A percentile compares a stretch with the other conserved stretches of the same genome.
These are phyloP conservation scores for Nematostella vectensis DNA, from an alignment of 92 coral and sea anemone species.

Conservation along the genomic window DNA sequence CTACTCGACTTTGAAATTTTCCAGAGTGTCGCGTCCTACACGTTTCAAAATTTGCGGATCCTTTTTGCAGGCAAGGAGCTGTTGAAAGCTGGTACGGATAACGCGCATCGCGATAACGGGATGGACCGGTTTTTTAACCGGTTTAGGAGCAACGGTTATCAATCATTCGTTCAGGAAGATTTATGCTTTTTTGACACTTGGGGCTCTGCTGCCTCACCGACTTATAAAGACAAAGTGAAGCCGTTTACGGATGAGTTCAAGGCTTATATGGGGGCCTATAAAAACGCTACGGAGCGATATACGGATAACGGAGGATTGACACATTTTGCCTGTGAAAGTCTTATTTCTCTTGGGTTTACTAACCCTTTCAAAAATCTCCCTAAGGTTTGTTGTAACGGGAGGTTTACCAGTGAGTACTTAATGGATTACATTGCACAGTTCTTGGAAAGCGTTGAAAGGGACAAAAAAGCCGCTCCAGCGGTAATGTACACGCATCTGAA, in stretches of 20 bases:
- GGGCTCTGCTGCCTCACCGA: conserved; percentile 62
- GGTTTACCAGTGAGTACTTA: conserved; percentile 54
- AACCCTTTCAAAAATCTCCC: conserved; percentile 48
- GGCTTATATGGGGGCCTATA: conserved; percentile 23
- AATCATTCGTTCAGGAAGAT: conserved; percentile 78
- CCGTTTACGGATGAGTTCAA: conserved; percentile 44
- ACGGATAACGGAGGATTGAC: conserved; percentile 69
- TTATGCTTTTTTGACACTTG: conserved; percentile 79
- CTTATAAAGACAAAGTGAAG: conserved; percentile 35
- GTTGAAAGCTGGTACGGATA: conserved; percentile 1
- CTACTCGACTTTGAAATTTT: conserved; percentile 76
- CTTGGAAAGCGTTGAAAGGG: conserved; percentile 34
- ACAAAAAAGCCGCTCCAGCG: conserved; percentile 41
- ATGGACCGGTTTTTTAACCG: conserved; percentile 26
- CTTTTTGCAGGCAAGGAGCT: conserved; percentile 57
- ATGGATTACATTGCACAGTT: conserved; percentile 46
- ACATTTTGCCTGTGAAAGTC: conserved; percentile 56
- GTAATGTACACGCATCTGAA: conserved; percentile 71
- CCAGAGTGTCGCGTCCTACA: conserved; percentile 79
- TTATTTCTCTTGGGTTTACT: conserved; percentile 33
- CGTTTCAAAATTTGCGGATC: conserved; percentile 47
- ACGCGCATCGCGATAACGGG: conserved; percentile 28
- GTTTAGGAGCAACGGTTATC: conserved; percentile 54
- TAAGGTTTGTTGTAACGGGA: conserved; percentile 59
- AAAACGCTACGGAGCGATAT: conserved; percentile 12